A percentile compares a stretch with the other conserved stretches of the same genome.
Evolutionary conservation across 2,888 invertebrate species (phyloP).

Genomic region (Papilio elwesi): DNA sequence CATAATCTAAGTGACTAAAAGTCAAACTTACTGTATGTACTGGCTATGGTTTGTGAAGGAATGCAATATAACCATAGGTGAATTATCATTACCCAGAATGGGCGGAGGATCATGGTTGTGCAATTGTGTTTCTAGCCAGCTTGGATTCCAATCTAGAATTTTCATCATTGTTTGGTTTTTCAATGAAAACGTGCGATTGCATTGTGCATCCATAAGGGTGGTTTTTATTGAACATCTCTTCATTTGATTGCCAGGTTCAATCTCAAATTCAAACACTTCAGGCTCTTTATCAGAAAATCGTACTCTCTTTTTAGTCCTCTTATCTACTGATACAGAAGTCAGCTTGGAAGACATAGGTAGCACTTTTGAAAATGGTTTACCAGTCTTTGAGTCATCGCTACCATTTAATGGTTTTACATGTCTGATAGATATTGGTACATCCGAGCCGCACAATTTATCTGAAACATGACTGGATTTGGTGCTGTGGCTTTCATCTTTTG

Average conservation of each 20-base stretch:
- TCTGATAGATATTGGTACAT: constrained; percentile 57
- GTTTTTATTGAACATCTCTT: constrained; percentile 67
- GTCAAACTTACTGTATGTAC: constrained; percentile 81
- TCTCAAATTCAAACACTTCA: constrained; percentile 63
- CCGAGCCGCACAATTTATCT: constrained; percentile 30
- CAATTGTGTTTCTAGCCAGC: constrained; percentile 86
- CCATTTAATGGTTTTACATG: constrained; percentile 61
- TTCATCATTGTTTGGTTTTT: constrained; percentile 80
- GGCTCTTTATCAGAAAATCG: constrained; percentile 63
- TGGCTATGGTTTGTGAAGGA: constrained; percentile 83
- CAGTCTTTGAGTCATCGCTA: constrained; percentile 55
- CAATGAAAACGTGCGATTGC: constrained; percentile 65
- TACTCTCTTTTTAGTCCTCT: constrained; percentile 65
- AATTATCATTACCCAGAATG: constrained; percentile 75
- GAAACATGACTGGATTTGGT: constrained; percentile 3
- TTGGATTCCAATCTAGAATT: constrained; percentile 87
- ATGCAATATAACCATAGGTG: constrained; percentile 81
- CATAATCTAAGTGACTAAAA: background rate
- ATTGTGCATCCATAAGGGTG: constrained; percentile 57
- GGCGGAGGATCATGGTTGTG: constrained; percentile 80
- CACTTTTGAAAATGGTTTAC: constrained; percentile 67
- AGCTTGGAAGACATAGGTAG: constrained; percentile 56
- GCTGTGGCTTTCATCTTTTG: constrained; percentile 1
- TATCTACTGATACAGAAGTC: constrained; percentile 6
- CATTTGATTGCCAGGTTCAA: constrained; percentile 72